Evolutionary conservation across 2,797 vertebrate genomes (phyloP).

Genomic region (Cossypha heuglini): DNA sequence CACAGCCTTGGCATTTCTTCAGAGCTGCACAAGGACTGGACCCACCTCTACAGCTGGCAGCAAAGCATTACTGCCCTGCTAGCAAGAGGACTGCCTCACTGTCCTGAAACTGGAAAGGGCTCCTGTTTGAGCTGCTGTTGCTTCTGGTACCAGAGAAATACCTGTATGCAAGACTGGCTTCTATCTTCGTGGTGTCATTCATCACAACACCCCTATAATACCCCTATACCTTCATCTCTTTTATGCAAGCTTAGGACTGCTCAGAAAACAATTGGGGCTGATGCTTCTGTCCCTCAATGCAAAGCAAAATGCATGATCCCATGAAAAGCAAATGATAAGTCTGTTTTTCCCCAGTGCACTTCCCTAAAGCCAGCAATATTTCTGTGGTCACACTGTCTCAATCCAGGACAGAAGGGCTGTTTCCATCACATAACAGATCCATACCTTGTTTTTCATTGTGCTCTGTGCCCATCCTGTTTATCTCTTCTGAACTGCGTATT

Average conservation of each 20-base stretch:
- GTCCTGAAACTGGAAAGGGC: background rate
- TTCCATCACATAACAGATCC: background rate
- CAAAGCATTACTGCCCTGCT: background rate
- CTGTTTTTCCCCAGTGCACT: background rate
- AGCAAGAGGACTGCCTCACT: background rate
- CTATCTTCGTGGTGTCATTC: background rate
- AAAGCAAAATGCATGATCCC: background rate
- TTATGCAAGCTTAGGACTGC: background rate
- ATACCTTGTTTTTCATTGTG: slow-evolving; percentile 42
- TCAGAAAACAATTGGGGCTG: background rate
- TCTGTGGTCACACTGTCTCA: background rate
- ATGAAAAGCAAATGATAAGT: background rate
- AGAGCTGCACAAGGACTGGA: background rate
- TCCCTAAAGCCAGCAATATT: background rate
- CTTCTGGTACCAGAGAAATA: background rate
- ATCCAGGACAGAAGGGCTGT: background rate
- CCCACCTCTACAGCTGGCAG: background rate
- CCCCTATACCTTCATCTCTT: background rate
- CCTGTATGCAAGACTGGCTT: background rate
- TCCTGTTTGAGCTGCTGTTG: background rate
- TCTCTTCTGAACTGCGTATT: slow-evolving; percentile 41
- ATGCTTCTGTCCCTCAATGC: background rate
- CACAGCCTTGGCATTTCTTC: background rate
- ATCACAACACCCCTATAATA: background rate
- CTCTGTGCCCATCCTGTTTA: slow-evolving; percentile 38